Evolutionary conservation across 37 sponge, comb jelly and placozoan genomes (phyloP), one percentile per base, ranked within the genome.

Genomic region (Aplysina aerophoba): DNA sequence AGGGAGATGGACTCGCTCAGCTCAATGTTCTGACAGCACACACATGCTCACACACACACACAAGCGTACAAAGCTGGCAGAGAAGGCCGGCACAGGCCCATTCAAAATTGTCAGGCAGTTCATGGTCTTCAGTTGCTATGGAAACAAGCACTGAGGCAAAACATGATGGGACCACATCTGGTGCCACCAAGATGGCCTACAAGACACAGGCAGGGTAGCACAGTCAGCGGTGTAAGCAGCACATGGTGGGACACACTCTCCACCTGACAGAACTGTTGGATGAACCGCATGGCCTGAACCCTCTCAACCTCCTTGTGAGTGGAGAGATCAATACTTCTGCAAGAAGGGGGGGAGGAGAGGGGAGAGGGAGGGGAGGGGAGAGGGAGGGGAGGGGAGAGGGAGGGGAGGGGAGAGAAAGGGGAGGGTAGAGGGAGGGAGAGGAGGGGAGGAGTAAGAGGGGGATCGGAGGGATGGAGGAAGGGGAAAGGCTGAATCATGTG

Each of bases 31-130:
- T 88, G 73, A 21, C 55, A 22, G 20, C 14, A 55, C 2, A 13
- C 64, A 13, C 28, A 15, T 16, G 25, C n/a, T n/a, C n/a, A n/a
- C n/a, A n/a, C n/a, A n/a, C n/a, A n/a, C n/a, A n/a, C n/a, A n/a
- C n/a, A n/a, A n/a, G n/a, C 79, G n/a, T 39, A 95, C 95, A 90
- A 30, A 95, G 85, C 53, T 95, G 94, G 85, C 87, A 81, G 61
- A 95, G 86, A 11, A 93, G 88, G 14, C 82, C 95, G 41, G 87
- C 67, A 39, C 77, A 79, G 11, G 95, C 84, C 88, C 88, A 85
- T 25, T 81, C 83, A 35, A 92, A 81, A 59, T 85, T 89, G 27
- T 95, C 95, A 34, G 30, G 75, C 15, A 88, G 73, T 5, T 91
- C 87, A 3, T 15, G 15, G 61, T 87, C 72, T 4, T 44, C 62